phyloP scores from a whole-genome alignment of 2,888 invertebrate species.

The Epinotia brunnichana region DNA sequence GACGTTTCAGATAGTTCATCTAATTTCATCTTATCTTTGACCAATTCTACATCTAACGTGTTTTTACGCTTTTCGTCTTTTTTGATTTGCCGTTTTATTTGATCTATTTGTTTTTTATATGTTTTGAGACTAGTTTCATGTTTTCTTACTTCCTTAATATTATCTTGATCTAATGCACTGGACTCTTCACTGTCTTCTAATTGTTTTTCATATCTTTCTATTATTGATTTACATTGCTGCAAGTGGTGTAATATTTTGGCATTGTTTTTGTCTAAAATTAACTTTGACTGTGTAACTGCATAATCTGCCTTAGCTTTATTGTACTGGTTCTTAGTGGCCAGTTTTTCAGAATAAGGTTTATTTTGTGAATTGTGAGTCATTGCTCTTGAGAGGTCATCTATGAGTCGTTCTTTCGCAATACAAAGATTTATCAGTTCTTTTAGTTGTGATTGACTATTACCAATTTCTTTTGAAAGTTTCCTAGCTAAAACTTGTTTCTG shows the following conservation, averaged over 20 bases:
- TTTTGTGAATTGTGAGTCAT: conserved; percentile 66
- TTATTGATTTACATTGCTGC: conserved; percentile 65
- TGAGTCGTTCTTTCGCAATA: conserved; percentile 87
- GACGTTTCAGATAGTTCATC: conserved; percentile 80
- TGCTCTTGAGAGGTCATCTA: conserved; percentile 85
- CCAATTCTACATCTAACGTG: conserved; percentile 87
- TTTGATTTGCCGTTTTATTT: conserved; percentile 88
- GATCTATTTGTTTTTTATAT: conserved; percentile 90
- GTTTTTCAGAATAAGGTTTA: conserved; percentile 83
- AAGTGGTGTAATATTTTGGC: conserved; percentile 62
- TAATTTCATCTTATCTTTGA: conserved; percentile 79
- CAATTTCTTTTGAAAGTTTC: conserved; percentile 84
- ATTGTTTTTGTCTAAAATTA: conserved; percentile 85
- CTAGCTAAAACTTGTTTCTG: conserved; percentile 78
- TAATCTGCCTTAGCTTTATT: conserved; percentile 83
- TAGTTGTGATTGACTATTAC: conserved; percentile 87
- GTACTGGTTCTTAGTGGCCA: conserved; percentile 84
- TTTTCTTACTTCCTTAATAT: conserved; percentile 87
- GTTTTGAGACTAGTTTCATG: conserved; percentile 88
- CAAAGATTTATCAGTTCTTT: conserved; percentile 88
- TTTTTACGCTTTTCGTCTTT: conserved; percentile 89
- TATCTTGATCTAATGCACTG: conserved; percentile 82
- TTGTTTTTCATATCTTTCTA: conserved; percentile 67
- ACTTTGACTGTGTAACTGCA: conserved; percentile 81
- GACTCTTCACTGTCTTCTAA: conserved; percentile 74